phyloP scores from a whole-genome alignment of 2,888 invertebrate species.

The Holacanthella duospinosa region DNA sequence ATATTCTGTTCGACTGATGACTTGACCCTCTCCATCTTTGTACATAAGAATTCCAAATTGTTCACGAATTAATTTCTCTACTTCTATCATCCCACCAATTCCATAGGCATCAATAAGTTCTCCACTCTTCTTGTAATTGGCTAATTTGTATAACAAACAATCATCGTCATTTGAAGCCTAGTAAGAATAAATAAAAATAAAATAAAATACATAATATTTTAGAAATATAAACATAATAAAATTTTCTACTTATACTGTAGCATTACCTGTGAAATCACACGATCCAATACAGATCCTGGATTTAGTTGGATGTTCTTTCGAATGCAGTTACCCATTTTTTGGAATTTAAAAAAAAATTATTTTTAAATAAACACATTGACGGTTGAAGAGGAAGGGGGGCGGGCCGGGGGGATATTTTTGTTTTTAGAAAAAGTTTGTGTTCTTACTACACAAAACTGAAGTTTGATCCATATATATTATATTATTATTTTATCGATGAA shows the following conservation, averaged over 20 bases:
- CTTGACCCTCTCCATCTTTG: conserved; percentile 68
- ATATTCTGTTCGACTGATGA: conserved; percentile 77
- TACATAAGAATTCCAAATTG: conserved; percentile 84
- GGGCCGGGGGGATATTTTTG: no score
- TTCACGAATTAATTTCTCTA: conserved; percentile 68
- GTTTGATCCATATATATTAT: no score
- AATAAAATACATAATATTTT: no score
- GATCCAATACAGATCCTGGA: conserved; percentile 68
- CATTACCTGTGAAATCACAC: conserved; percentile 66
- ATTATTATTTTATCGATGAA: no score
- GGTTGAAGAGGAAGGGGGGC: no score
- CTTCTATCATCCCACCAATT: conserved; percentile 59
- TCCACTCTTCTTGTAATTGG: conserved; percentile 81
- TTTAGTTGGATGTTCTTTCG: conserved; percentile 24
- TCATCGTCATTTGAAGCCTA: conserved; percentile 62
- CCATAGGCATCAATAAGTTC: conserved; percentile 79
- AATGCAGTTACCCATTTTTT: conserved; percentile 26
- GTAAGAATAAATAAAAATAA: conserved; percentile 8
- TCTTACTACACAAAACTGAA: no score
- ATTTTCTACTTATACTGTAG: not conserved
- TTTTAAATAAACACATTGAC: no score
- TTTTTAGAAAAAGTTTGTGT: no score
- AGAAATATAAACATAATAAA: not conserved
- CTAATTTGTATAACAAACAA: conserved; percentile 70
- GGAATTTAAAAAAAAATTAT: no score